Conservation (phyloP, 2,113 vertebrate species). For the Delphinapterus leucas region DNA sequence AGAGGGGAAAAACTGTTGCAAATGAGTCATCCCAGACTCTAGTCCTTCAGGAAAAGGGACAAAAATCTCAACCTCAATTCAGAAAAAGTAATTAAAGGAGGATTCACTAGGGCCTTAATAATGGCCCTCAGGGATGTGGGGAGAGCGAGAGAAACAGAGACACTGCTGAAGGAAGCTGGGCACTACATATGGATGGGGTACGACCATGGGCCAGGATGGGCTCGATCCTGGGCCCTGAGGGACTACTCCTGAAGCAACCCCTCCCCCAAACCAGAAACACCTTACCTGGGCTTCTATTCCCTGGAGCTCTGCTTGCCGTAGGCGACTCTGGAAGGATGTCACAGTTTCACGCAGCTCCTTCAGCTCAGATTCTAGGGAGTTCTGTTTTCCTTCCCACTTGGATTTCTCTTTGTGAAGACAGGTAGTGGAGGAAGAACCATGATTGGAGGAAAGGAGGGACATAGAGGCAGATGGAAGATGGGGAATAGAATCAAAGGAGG, state of each 20-base stretch:
- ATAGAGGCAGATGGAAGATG: neutral
- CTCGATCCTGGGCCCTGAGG: neutral
- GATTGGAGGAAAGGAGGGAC: neutral
- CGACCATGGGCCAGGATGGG: neutral
- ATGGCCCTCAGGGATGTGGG: neutral
- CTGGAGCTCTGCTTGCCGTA: constrained; percentile 69
- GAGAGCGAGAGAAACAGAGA: neutral
- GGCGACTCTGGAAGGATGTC: constrained; percentile 65
- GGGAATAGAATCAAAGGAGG: neutral
- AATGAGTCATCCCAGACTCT: neutral
- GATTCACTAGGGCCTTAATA: neutral
- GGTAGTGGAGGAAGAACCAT: neutral
- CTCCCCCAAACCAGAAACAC: neutral
- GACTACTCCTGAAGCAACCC: neutral
- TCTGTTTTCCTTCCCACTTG: constrained; percentile 68
- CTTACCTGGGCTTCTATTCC: constrained; percentile 77
- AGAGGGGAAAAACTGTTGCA: neutral
- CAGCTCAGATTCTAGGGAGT: constrained; percentile 61
- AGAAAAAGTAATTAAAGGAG: neutral
- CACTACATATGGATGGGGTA: neutral
- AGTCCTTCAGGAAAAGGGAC: neutral
- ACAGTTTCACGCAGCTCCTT: constrained; percentile 66
- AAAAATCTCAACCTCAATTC: constrained; percentile 19
- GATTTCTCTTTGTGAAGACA: constrained; percentile 65
- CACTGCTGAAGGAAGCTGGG: neutral